Base-by-base conservation (phyloP, 2,797 vertebrate genomes). In the Pempheris klunzingeri region DNA sequence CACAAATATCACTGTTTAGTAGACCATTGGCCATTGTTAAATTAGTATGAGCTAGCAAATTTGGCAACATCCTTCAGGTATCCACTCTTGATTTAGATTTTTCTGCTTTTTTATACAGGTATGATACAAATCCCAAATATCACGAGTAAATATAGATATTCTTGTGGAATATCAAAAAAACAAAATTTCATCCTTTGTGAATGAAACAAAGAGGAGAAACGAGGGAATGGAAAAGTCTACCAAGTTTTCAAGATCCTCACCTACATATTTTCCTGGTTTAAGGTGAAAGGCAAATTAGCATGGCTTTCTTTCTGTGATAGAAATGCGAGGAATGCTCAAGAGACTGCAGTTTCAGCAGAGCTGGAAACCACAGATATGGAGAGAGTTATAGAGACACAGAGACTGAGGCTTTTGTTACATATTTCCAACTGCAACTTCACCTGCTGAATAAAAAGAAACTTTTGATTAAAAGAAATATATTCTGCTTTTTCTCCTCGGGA, bases 281-380 rank as follows among this genome's bases (percentile, higher is more conserved):
- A 77, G 61, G 73, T 58, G 68, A 86, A 79, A 86, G 77, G 80
- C 60, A 85, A 84, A 88, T 85, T 81, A 83, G 75, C 34, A 69
- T 54, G 30, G 67, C 43, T 84, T 74, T 87, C 50, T 77, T 70
- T 86, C 64, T 54, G 46, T 62, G 58, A 87, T 79, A 88, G 70
- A 77, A 74, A 86, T 38, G 49, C 38, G 49, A 90, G 88, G 86
- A 89, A 92, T 91, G 79, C 84, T 85, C 6, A 5, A 34, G 54
- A 85, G 81, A 77, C 47, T 62, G 71, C 68, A 74, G 38, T 71
- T 80, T 80, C 70, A 77, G 24, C 78, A 32, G 52, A 82, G 60
- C 15, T 46, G 47, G 54, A 84, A 86, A 85, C 84, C 81, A 59
- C 82, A 80, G 71, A 74, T 30, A 72, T n/a, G 2, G 11, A 34